Evolutionary conservation across 2,797 vertebrate species (phyloP).

Genomic region (Fringilla coelebs): DNA sequence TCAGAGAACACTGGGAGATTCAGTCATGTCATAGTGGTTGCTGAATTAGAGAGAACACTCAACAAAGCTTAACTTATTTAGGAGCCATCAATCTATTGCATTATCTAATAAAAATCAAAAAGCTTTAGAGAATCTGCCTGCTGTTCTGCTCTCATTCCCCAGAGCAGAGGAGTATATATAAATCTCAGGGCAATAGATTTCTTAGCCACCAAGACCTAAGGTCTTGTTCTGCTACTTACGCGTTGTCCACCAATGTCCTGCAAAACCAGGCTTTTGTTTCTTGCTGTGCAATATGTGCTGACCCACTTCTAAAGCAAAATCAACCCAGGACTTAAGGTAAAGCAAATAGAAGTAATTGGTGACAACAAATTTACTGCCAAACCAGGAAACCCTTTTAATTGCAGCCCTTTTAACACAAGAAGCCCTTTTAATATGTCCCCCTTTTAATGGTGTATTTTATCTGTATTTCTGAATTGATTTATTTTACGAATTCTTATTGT

Average conservation of each 20-base stretch:
- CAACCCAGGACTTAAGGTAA: not conserved
- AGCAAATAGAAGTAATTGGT: not conserved
- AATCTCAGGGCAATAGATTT: not conserved
- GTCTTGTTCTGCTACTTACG: fast-evolving
- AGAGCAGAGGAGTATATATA: not conserved
- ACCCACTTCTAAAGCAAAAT: not conserved
- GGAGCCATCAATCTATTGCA: not conserved
- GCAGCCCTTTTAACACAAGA: not conserved
- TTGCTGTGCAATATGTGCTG: not conserved
- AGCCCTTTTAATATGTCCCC: not conserved
- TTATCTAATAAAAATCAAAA: not conserved
- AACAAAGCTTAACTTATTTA: not conserved
- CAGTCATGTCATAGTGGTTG: not conserved
- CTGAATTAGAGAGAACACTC: not conserved
- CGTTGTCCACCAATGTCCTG: not conserved
- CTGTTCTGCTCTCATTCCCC: not conserved
- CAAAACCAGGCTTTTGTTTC: not conserved
- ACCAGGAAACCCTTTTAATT: not conserved
- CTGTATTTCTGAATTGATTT: not conserved
- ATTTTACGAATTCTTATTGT: not conserved
- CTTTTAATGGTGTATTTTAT: not conserved
- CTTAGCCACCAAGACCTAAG: not conserved
- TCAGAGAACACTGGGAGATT: not conserved
- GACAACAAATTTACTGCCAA: not conserved
- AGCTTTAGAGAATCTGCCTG: not conserved